Conservation (phyloP, 2,113 vertebrate species). For the Polyodon spathula region DNA sequence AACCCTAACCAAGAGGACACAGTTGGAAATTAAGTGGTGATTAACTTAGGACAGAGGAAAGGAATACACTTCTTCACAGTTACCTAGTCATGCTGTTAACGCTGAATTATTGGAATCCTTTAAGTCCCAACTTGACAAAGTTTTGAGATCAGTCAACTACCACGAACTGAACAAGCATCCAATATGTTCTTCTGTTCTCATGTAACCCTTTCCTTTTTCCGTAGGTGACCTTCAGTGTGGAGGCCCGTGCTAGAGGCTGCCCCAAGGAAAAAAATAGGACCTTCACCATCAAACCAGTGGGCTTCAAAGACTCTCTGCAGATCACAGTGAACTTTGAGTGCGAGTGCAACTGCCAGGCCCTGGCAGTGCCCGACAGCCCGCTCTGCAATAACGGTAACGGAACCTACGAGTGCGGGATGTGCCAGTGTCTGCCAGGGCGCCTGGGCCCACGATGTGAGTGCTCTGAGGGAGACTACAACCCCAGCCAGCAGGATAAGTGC, state of each 20-base stretch:
- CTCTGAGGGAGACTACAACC: conserved; percentile 66
- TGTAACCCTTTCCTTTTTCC: too few species aligned
- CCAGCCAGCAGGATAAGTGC: conserved; percentile 70
- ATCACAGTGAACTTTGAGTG: conserved; percentile 72
- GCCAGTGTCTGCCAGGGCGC: conserved; percentile 69
- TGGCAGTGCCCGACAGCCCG: conserved; percentile 45
- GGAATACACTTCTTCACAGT: too few species aligned
- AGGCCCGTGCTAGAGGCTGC: conserved; percentile 71
- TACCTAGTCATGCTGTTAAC: too few species aligned
- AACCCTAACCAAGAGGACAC: too few species aligned
- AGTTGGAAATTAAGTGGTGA: too few species aligned
- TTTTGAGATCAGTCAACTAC: too few species aligned
- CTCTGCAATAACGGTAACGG: conserved; percentile 75
- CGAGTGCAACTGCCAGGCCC: conserved; percentile 66
- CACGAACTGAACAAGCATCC: too few species aligned
- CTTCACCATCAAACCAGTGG: conserved; percentile 83
- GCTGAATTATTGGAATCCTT: too few species aligned
- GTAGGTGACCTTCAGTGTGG: conserved; percentile 87
- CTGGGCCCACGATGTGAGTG: conserved; percentile 83
- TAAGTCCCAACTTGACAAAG: too few species aligned
- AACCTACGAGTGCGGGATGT: conserved; percentile 81
- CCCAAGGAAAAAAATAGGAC: conserved; percentile 61
- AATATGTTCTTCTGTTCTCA: too few species aligned
- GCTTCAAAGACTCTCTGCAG: conserved; percentile 78
- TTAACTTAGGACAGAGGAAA: too few species aligned